Conservation (phyloP, 2,113 vertebrate species). For the Pomatostomus ruficeps region DNA sequence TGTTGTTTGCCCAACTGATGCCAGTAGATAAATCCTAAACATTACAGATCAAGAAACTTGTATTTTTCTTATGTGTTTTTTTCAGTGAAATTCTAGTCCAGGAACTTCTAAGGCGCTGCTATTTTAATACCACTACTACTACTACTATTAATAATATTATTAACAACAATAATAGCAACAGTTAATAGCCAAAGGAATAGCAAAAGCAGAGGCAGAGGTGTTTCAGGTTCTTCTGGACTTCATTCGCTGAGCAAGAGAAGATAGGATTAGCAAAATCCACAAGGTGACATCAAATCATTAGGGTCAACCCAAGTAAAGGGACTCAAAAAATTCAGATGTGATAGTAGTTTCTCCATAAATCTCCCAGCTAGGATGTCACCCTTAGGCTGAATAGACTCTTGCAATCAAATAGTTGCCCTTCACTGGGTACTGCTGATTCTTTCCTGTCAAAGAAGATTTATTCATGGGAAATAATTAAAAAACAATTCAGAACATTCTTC, state of each 20-base stretch:
- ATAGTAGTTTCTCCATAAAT: slow-evolving; percentile 9
- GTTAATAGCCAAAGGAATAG: background rate
- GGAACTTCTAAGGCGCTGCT: background rate
- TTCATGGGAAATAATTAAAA: slow-evolving; percentile 45
- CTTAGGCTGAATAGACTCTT: background rate
- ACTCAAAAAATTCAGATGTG: background rate
- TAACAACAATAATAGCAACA: background rate
- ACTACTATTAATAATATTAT: background rate
- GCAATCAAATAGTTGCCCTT: slow-evolving; percentile 7
- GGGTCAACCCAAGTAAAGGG: background rate
- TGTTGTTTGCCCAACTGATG: background rate
- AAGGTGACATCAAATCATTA: slow-evolving; percentile 16
- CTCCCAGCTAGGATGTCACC: background rate
- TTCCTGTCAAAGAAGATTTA: slow-evolving; percentile 46
- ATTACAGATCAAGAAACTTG: background rate
- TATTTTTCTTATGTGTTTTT: background rate
- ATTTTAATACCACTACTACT: background rate
- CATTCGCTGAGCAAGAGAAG: background rate
- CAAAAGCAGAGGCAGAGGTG: background rate
- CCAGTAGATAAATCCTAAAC: background rate
- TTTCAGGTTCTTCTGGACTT: background rate
- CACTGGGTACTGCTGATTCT: background rate
- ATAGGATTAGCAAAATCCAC: background rate
- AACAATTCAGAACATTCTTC: slow-evolving; percentile 12
- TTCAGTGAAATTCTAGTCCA: background rate